Evolutionary conservation across 2,888 invertebrate genomes (phyloP).

Genomic region (Diarsia mendica): DNA sequence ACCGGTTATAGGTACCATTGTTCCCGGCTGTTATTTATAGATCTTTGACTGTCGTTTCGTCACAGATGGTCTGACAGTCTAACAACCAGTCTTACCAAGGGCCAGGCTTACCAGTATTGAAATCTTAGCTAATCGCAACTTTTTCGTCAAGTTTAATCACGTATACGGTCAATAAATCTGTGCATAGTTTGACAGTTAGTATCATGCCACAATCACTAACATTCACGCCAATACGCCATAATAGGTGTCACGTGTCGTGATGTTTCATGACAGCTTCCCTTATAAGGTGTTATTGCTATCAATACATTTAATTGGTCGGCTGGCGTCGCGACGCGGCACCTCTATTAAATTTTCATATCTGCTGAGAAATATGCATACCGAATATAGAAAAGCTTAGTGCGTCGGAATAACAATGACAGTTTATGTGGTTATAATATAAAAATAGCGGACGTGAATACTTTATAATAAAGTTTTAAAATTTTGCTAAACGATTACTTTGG

Average conservation of each 20-base stretch:
- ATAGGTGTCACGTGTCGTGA: conserved; percentile 71
- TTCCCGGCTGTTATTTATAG: too few species aligned
- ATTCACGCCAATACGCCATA: conserved; percentile 71
- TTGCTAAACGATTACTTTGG: neutral
- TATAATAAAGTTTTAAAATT: neutral
- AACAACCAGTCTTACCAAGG: too few species aligned
- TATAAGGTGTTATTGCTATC: conserved; percentile 78
- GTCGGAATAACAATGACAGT: conserved; percentile 55
- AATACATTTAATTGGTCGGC: conserved; percentile 79
- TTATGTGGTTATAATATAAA: conserved; percentile 48
- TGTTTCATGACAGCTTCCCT: conserved; percentile 71
- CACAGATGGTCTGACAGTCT: too few species aligned
- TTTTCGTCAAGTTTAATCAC: conserved; percentile 40
- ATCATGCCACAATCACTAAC: conserved; percentile 59
- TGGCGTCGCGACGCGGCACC: conserved; percentile 63
- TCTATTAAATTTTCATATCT: conserved; percentile 77
- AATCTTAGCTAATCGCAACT: conserved; percentile 36
- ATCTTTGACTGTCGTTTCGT: too few species aligned
- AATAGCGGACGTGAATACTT: conserved; percentile 22
- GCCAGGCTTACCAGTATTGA: neutral
- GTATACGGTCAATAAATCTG: conserved; percentile 50
- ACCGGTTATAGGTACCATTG: too few species aligned
- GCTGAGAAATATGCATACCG: conserved; percentile 67
- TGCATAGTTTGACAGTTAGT: conserved; percentile 46
- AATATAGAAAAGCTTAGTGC: conserved; percentile 65